These are phyloP conservation scores for Monoplex corrugatus DNA, from an alignment of 2,888 invertebrate genomes.

Conservation along the genomic window DNA sequence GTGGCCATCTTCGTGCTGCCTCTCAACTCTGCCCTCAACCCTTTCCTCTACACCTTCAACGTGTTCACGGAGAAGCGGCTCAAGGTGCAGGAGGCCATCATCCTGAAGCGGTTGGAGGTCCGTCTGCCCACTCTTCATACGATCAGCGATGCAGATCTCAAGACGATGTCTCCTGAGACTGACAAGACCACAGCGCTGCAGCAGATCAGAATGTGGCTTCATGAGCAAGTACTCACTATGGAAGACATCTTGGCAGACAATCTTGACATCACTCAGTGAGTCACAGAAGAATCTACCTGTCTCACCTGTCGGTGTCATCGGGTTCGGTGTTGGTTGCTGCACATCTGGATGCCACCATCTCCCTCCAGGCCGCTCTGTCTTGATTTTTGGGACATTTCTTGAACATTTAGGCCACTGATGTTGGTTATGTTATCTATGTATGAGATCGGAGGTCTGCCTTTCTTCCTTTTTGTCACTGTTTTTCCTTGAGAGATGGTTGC, in stretches of 20 bases:
- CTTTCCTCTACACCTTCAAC: slow-evolving; percentile 34
- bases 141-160: background rate
- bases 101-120: background rate
- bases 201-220: background rate
- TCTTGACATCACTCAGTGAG: no score
- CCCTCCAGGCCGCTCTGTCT: no score
- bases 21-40: slow-evolving; percentile 25
- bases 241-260: background rate
- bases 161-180: background rate
- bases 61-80: background rate
- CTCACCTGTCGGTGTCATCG: no score
- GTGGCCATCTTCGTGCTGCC: slow-evolving; percentile 26
- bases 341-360: no score
- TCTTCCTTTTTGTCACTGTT: no score
- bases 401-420: no score
- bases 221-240: background rate
- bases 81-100: background rate
- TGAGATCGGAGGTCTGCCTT: no score
- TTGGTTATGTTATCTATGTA: no score
- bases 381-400: no score
- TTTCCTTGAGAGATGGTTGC: no score
- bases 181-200: background rate
- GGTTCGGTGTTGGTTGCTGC: no score
- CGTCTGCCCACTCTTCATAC: background rate
- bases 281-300: no score